Base-by-base conservation (phyloP, 1,140 invertebrate genomes). In the Saccostrea echinata region DNA sequence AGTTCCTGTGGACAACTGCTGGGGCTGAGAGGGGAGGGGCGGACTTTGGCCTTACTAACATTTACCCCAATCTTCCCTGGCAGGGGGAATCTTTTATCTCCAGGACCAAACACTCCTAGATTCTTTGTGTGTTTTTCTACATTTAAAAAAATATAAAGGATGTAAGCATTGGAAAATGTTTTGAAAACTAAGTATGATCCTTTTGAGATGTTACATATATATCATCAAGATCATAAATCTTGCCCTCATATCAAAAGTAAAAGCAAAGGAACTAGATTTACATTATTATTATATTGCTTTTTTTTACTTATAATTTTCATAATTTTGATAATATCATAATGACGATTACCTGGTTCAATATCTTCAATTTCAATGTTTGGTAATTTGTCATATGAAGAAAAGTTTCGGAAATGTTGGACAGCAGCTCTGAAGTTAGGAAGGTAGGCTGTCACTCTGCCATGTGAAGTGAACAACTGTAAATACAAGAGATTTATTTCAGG, bases 51-150 rank as follows among this genome's bases (percentile, higher is more conserved):
- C 24, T 83, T 83, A 81, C 1, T 57, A 11, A 24, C 18, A 52
- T n/a, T 61, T 68, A 81, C 18, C 3, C 97, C 97, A 0, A 96
- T 95, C 68, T 96, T 96, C 81, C 97, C 97, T 61, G 97, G 97
- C 61, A 97, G 93, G 88, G 96, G 96, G 93, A 97, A 97, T 68
- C 97, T 95, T 89, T 96, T 96, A 80, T 97, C 97, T 82, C 95
- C 94, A 0, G 96, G 96, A 52, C 96, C 96, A 35, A 97, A 91
- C 30, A 91, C 93, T 27, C 93, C 93, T 9, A 94, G 85, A 13
- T 91, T 90, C 24, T 88, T 88, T 57, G 87, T 30, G 35, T 21
- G 81, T 30, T 12, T 52, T 53, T 83, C 51, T 51, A 27, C 27
- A 80, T 80, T 24, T 0, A 80, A 80, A 80, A 80, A 80, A 27